These are phyloP conservation scores for Dysmachus trigonus DNA, from an alignment of 2,888 invertebrate species.

Conservation along the genomic window DNA sequence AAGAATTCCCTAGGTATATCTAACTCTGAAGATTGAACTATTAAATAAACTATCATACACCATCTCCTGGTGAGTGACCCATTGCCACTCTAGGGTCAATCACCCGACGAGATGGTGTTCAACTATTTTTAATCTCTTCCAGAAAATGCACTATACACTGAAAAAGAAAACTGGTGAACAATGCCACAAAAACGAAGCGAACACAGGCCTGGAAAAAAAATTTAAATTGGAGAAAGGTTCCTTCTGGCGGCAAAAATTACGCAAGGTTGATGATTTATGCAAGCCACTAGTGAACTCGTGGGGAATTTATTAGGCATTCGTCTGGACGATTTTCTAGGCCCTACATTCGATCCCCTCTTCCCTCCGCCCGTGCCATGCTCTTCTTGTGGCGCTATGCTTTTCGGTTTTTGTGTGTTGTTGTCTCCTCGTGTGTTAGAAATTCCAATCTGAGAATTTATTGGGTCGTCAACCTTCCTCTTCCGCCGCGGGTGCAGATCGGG, in stretches of 20 bases:
- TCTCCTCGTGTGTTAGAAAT: neutral
- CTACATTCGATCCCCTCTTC: neutral
- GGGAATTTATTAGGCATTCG: neutral
- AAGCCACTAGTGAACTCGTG: neutral
- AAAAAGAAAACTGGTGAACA: neutral
- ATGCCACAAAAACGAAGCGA: neutral
- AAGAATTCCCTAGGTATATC: neutral
- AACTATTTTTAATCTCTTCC: neutral
- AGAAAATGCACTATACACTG: neutral
- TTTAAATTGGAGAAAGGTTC: constrained; percentile 18
- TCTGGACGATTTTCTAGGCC: neutral
- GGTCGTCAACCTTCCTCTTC: constrained; percentile 8
- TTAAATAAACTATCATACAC: neutral
- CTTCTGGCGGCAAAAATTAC: neutral
- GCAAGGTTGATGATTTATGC: constrained; percentile 25
- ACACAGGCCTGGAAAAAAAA: neutral
- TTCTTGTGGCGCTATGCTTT: neutral
- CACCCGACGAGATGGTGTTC: neutral
- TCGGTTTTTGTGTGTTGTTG: neutral
- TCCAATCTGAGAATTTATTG: constrained; percentile 9
- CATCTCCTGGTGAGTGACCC: neutral
- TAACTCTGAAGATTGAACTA: neutral
- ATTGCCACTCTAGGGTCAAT: neutral
- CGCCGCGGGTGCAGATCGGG: neutral
- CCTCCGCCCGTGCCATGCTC: neutral